A percentile compares a stretch with the other conserved stretches of the same genome.
These are phyloP conservation scores for Drosophila tripunctata DNA, from an alignment of 2,888 invertebrate species.

Conservation along the genomic window DNA sequence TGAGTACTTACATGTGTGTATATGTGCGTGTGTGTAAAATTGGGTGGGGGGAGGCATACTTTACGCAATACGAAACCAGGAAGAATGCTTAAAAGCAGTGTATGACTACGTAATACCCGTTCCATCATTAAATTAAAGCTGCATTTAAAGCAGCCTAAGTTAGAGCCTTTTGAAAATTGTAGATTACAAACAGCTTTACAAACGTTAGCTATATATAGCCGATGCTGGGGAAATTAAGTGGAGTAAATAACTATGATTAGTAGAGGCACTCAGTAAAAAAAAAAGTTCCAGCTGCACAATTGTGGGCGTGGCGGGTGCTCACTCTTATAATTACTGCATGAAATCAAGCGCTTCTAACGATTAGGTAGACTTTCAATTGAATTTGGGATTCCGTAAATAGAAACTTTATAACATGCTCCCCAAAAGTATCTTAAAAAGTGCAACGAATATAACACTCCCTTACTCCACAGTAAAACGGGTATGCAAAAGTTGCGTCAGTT, in stretches of 20 bases:
- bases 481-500: slow-evolving; percentile 36
- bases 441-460: not conserved
- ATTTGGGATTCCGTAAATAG: too few relatives aligned
- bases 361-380: too few relatives aligned
- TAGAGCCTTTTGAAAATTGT: not conserved
- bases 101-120: not conserved
- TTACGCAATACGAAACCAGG: slow-evolving; percentile 27
- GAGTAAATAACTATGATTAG: not conserved
- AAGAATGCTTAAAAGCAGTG: too few relatives aligned
- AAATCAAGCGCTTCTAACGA: too few relatives aligned
- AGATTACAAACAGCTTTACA: not conserved
- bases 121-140: not conserved
- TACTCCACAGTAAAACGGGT: not conserved
- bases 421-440: too few relatives aligned
- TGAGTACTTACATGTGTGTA: not conserved
- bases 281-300: not conserved
- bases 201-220: not conserved
- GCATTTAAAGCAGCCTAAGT: not conserved
- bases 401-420: too few relatives aligned
- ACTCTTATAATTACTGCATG: too few relatives aligned
- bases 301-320: not conserved
- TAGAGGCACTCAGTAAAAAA: not conserved
- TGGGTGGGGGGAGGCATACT: not conserved
- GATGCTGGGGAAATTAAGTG: not conserved
- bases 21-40: not conserved